Percentiles rank a stretch among this genome's conserved stretches.
These are phyloP conservation scores for Acridotheres tristis DNA, from an alignment of 2,797 vertebrate species.

Conservation along the genomic window DNA sequence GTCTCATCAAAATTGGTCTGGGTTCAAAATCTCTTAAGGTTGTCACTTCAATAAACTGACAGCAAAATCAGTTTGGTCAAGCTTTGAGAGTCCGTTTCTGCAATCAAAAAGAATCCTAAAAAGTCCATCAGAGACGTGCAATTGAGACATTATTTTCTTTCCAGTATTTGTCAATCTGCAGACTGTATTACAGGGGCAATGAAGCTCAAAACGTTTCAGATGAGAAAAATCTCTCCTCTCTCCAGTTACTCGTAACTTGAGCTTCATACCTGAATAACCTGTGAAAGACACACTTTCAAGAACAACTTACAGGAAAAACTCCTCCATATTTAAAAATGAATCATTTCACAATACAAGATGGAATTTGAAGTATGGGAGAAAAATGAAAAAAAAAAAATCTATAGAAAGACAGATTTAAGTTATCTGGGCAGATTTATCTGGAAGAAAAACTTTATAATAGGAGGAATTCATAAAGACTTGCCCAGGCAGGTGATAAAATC, in stretches of 20 bases:
- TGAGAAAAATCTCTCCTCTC: background rate
- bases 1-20: background rate
- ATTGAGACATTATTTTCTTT: background rate
- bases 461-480: background rate
- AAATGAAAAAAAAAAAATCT: background rate
- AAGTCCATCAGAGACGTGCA: background rate
- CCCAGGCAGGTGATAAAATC: background rate
- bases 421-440: background rate
- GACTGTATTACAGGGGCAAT: background rate
- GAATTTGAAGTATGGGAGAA: background rate
- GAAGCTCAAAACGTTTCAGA: background rate
- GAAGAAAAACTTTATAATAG: background rate
- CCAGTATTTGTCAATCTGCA: background rate
- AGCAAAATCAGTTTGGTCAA: background rate
- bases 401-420: background rate
- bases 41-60: background rate
- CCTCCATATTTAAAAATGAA: background rate
- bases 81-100: background rate
- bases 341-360: background rate
- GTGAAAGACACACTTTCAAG: background rate
- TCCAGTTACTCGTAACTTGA: background rate
- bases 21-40: background rate
- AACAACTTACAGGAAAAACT: background rate
- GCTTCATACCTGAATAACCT: background rate
- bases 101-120: background rate